phyloP scores from a whole-genome alignment of 2,113 vertebrate genomes.

The Neomonachus schauinslandi region DNA sequence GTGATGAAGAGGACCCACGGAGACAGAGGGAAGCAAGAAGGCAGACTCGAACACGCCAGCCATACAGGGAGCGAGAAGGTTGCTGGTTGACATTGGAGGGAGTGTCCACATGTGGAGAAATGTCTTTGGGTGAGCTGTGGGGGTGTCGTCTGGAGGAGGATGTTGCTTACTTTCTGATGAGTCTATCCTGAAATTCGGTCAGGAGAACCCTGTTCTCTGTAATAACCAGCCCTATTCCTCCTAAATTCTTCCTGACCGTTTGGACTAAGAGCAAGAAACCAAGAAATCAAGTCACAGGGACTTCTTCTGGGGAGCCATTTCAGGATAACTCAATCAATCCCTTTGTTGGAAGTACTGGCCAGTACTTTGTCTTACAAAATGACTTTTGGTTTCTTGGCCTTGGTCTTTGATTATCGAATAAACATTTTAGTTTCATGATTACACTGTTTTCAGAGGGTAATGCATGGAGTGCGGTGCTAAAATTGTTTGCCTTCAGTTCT shows the following conservation, averaged over 20 bases:
- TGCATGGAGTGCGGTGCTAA: conserved; percentile 55
- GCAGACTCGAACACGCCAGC: neutral
- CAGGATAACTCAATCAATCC: neutral
- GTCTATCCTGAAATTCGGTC: neutral
- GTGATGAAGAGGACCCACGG: neutral
- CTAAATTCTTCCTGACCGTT: neutral
- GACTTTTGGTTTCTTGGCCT: conserved; percentile 32
- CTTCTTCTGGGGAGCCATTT: neutral
- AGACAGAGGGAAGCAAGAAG: neutral
- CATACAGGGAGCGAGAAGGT: rapidly evolving
- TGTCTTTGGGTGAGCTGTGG: neutral
- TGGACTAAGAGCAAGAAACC: neutral
- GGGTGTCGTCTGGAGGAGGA: neutral
- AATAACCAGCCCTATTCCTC: neutral
- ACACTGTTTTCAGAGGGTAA: conserved; percentile 26
- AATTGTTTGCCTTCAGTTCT: conserved; percentile 6
- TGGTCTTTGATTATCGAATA: conserved; percentile 51
- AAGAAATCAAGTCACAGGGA: neutral
- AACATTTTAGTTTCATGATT: conserved; percentile 61
- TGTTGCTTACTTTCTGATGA: neutral
- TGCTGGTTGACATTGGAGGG: rapidly evolving
- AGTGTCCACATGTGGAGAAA: neutral
- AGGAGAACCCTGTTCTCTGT: neutral
- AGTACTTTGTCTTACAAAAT: neutral
- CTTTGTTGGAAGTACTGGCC: neutral